Evolutionary conservation across 2,113 vertebrate genomes (phyloP), one percentile per base, ranked within the genome.

Genomic region (Chloropsis hardwickii): DNA sequence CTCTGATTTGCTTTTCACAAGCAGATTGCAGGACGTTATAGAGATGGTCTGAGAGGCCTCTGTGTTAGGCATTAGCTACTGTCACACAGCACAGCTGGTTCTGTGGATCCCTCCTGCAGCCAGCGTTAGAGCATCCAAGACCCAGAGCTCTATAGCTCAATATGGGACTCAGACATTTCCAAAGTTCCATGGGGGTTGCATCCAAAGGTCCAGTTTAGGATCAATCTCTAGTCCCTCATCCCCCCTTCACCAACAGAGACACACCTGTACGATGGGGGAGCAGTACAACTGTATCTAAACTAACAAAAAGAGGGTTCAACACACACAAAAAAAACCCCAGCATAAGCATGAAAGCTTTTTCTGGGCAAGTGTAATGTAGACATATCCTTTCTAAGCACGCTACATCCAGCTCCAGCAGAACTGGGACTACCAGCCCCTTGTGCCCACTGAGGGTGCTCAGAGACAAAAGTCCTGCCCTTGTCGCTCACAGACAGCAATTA

Each of bases 51-150:
- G 50, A 72, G 39, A 71, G 42, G n/a, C 14, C 29, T 44, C 64
- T 56, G 9, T 1, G 0, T 58, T 31, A 56, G n/a, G 57, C 44
- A 74, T 35, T 57, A 72, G 7, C 12, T 74, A 18, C 57, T 17
- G 3, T 24, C 22, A 4, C 35, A 74, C 8, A 73, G 39, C 45
- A 39, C 1, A 2, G 18, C 20, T 57, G 47, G 4, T 23, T 81
- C 54, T 69, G 53, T 24, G 21, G 10, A 37, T 47, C 45, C 45
- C 1, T 44, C 44, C 73, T 48, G 35, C 12, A 60, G 27, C 28
- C 42, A 64, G 18, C 0, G 0, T 42, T 39, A 72, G 16, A 77
- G 22, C 9, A 82, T 7, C 17, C 39, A 79, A 0, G 3, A 62
- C 16, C 25, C 25, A 66, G n/a, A 79, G n/a, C 11, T 53, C 72